phyloP scores from a whole-genome alignment of 2,113 vertebrate genomes.

The Alligator mississippiensis region DNA sequence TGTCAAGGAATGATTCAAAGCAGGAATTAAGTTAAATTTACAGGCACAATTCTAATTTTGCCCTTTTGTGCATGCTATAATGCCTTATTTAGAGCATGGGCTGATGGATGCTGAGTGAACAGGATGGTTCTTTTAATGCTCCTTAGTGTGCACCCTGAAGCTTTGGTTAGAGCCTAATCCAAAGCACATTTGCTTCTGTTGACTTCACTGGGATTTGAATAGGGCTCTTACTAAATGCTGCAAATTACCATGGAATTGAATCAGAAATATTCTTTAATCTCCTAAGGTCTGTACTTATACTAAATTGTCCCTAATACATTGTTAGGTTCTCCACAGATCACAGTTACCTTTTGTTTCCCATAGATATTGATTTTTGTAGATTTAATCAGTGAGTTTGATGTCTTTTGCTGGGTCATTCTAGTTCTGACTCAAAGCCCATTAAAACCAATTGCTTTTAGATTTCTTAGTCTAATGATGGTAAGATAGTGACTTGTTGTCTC shows the following conservation, averaged over 20 bases:
- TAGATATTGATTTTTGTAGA: not conserved
- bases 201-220: not conserved
- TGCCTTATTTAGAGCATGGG: not conserved
- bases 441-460: not conserved
- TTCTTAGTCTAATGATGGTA: not conserved
- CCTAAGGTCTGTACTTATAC: not conserved
- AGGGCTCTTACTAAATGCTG: not conserved
- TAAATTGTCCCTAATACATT: not conserved
- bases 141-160: not conserved
- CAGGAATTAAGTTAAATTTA: not conserved
- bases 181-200: not conserved
- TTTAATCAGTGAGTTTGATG: not conserved
- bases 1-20: not conserved
- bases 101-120: not conserved
- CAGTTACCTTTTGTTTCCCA: rapidly evolving
- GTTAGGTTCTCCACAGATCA: not conserved
- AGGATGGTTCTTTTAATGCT: not conserved
- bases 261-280: not conserved
- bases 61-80: not conserved
- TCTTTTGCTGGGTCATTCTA: not conserved
- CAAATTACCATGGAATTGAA: not conserved
- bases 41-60: not conserved
- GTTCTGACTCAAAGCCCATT: not conserved
- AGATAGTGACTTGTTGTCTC: not conserved
- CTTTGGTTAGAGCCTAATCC: not conserved